Base-by-base conservation (phyloP, 1,140 invertebrate genomes). In the Drosophila sulfurigaster region DNA sequence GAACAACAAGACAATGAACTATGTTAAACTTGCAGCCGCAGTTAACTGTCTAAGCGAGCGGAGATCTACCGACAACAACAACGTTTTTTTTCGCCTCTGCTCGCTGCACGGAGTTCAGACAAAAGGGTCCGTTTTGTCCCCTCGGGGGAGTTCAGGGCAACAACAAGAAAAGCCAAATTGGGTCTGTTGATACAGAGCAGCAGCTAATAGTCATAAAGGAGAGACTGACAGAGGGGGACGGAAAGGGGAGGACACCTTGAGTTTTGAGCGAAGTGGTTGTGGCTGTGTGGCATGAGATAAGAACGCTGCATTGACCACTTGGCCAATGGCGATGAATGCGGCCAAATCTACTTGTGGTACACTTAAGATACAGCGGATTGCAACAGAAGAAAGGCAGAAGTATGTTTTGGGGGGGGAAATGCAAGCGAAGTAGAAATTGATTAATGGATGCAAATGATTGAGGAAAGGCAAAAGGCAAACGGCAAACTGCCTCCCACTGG, bases 381-480 rank as follows among this genome's bases (percentile, higher is more conserved):
- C 48, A 65, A 59, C 46, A 54, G 43, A 45, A 57, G 76, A 66
- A 32, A 45, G 25, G 38, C 46, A 43, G 45, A 59, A 25, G 20
- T 25, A 25, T 25, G 20, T 25, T 25, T 25, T 25, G 51, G 15
- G 28, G 16, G 16, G 28, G 38, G 30, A 60, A 66, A 68, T 67
- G 58, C 49, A 58, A 15, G 63, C n/a, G 43, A 73, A 69, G 71
- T 62, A 70, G 66, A 83, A 87, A 83, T 91, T 91, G 87, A 91
- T 91, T 91, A 91, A 91, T 91, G 87, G 81, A 91, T 91, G 88
- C 78, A 82, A 82, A 78, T 89, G 86, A 90, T 90, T 90, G 85
- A 81, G 68, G 65, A 89, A 83, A 71, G 81, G 70, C 86, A 79
- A 74, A 25, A 71, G 54, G 30, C 35, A 70, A 87, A 78, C 54